Evolutionary conservation across 2,113 vertebrate species (phyloP).

Genomic region (Scopus umbretta): DNA sequence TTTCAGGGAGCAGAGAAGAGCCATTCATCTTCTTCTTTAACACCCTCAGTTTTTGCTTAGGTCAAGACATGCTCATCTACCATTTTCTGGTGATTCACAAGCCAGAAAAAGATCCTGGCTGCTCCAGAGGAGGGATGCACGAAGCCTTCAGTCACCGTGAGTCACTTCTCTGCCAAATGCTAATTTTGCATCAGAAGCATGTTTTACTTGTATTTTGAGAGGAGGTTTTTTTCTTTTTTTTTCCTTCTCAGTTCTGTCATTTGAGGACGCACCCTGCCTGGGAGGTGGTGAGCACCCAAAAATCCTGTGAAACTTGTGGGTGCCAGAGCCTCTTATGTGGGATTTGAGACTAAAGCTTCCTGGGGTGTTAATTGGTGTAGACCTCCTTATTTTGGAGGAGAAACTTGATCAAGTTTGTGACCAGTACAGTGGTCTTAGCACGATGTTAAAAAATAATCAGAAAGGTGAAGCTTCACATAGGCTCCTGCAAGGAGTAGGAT

Average conservation of each 20-base stretch:
- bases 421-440: background rate
- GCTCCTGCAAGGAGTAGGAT: background rate
- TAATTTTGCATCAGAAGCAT: conserved; percentile 42
- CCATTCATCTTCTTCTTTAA: background rate
- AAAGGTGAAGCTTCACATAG: background rate
- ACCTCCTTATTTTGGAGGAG: background rate
- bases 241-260: background rate
- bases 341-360: background rate
- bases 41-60: background rate
- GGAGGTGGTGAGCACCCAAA: background rate
- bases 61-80: conserved; percentile 33
- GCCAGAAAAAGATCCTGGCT: conserved; percentile 47
- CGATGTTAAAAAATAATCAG: background rate
- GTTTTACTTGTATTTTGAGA: conserved; percentile 17
- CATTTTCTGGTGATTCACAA: conserved; percentile 49
- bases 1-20: background rate
- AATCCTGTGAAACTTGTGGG: background rate
- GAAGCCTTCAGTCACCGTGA: conserved; percentile 39
- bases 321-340: background rate
- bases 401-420: background rate
- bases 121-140: conserved; percentile 5
- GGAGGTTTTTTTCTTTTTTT: background rate
- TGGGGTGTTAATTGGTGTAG: background rate
- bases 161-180: conserved; percentile 42
- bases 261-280: background rate